Base-by-base conservation (phyloP, 2,888 invertebrate genomes). In the Dione juno region DNA sequence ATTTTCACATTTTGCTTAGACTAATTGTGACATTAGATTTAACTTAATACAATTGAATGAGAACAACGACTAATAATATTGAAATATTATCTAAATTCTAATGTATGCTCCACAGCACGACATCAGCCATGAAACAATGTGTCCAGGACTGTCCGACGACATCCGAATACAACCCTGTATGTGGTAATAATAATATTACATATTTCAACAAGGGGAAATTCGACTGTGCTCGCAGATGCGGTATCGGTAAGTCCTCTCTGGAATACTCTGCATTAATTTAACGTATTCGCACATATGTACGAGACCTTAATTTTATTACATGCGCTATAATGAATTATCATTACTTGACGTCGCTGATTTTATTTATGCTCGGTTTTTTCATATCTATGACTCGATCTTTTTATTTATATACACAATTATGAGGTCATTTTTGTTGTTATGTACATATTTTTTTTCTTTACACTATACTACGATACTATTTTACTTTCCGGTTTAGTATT, bases 151-250 rank as follows among this genome's bases (percentile, higher is more conserved):
- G 71, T 43, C 67, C 63, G 11, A n/a, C 67, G 67, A 72, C 67
- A 48, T 72, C 70, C 7, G 67, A 69, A 21, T 72, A 67, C 21
- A 70, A 84, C 16, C 53, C 61, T 11, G 5, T 53, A 53, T 68
- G 63, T 28, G 67, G 84, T 5, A 79, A 81, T 7, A 78, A 87
- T 71, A 80, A 82, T 48, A 78, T 86, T 3, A 85, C 86, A 3
- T 86, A 87, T 70, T 80, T 81, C 70, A 87, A 87, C 78, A 76
- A 81, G 11, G 84, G 76, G n/a, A 82, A 81, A 74, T 82, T 86
- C 69, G 70, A 78, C 45, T 87, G 86, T 70, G 86, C 86, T 9
- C 80, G 81, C 16, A 80, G 82, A 66, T 87, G 86, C 73, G 86
- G 84, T 21, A 71, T 80, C 50, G 75, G 85, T 86, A 71, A 82